Conservation (phyloP, 2,797 vertebrate species). For the Chiloscyllium punctatum region DNA sequence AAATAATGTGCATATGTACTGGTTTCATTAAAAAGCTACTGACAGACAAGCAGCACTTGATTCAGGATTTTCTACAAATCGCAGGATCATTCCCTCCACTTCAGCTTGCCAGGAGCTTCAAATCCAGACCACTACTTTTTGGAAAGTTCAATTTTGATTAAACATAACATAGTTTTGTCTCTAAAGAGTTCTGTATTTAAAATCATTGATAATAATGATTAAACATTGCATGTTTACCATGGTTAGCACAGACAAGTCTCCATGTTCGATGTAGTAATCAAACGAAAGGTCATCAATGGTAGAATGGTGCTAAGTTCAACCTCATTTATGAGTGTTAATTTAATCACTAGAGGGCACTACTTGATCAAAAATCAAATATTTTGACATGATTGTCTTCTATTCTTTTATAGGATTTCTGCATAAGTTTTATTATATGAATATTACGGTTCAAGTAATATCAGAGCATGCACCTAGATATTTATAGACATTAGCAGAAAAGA, state of each 20-base stretch:
- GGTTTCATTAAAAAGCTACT: not conserved
- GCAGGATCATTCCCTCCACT: not conserved
- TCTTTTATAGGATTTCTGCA: not conserved
- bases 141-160: not conserved
- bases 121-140: not conserved
- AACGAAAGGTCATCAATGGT: not conserved
- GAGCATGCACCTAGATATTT: not conserved
- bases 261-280: not conserved
- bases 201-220: not conserved
- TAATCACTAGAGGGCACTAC: slow-evolving; percentile 4
- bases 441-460: not conserved
- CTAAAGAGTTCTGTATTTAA: not conserved
- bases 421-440: not conserved
- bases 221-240: not conserved
- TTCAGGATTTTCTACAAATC: not conserved
- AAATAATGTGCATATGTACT: not conserved
- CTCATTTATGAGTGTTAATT: not conserved
- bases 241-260: not conserved
- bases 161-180: not conserved
- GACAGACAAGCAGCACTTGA: not conserved
- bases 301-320: not conserved
- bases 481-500: not conserved
- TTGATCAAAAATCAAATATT: not conserved
- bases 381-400: not conserved
- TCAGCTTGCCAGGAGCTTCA: not conserved